Percentiles rank a stretch among this genome's conserved stretches.
phyloP scores from a whole-genome alignment of 2,888 invertebrate species.

The Agrypnus murinus region DNA sequence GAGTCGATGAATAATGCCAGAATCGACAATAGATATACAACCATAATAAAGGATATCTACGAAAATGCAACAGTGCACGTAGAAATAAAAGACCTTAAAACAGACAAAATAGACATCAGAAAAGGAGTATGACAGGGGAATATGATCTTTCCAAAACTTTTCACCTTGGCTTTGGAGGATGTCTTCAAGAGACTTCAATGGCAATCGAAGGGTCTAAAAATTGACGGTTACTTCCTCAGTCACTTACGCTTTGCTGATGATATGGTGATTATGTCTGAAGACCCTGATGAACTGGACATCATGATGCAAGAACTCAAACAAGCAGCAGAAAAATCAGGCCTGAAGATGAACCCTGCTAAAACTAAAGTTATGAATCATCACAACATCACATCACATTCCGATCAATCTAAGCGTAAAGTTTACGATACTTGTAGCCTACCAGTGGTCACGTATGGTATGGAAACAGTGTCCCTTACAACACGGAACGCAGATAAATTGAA shows the following conservation, averaged over 20 bases:
- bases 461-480: not conserved
- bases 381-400: not conserved
- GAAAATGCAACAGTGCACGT: not conserved
- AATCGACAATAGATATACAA: too few species aligned
- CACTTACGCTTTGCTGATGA: too few species aligned
- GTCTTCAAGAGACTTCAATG: too few species aligned
- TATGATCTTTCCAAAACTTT: too few species aligned
- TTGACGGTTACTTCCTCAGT: not conserved
- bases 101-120: not conserved
- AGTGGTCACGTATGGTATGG: not conserved
- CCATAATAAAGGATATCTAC: too few species aligned
- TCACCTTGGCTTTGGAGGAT: too few species aligned
- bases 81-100: not conserved
- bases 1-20: slow-evolving; percentile 1
- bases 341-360: too few species aligned
- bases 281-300: too few species aligned
- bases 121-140: too few species aligned
- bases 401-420: not conserved
- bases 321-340: too few species aligned
- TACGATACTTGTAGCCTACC: not conserved
- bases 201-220: not conserved
- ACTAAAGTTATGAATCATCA: not conserved
- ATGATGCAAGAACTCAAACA: too few species aligned
- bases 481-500: not conserved
- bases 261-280: not conserved